Evolutionary conservation across 2,888 invertebrate genomes (phyloP).

Genomic region (Tenthredo livida): DNA sequence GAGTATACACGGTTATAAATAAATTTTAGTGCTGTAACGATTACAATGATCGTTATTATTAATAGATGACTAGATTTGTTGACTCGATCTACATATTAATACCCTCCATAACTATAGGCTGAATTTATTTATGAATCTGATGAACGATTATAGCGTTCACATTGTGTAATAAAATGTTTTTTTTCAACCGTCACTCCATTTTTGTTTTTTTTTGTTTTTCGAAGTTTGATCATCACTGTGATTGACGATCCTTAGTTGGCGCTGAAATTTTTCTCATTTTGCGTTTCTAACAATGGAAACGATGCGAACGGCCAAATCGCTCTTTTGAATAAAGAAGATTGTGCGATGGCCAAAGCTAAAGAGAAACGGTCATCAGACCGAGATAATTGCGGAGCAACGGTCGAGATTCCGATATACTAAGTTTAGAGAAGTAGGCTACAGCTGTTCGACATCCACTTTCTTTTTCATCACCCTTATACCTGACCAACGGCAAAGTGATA

Average conservation of each 20-base stretch:
- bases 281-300: background rate
- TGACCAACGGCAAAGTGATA: conserved; percentile 21
- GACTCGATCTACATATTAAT: background rate
- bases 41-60: conserved; percentile 36
- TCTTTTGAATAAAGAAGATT: conserved; percentile 10
- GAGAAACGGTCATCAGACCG: conserved; percentile 34
- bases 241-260: background rate
- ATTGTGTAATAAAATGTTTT: background rate
- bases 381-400: conserved; percentile 35
- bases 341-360: conserved; percentile 28
- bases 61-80: background rate
- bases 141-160: background rate
- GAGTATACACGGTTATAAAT: conserved; percentile 21
- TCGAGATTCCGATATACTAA: conserved; percentile 62
- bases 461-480: conserved; percentile 29
- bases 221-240: background rate
- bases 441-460: conserved; percentile 63
- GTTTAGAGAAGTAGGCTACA: conserved; percentile 72
- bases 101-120: background rate
- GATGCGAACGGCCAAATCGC: background rate
- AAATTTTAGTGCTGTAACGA: conserved; percentile 33
- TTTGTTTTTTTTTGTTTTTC: background rate
- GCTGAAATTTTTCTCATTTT: background rate
- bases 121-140: background rate
- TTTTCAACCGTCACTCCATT: background rate